Percentiles rank a stretch among this genome's conserved stretches.
Evolutionary conservation across 1,140 invertebrate genomes (phyloP).

Genomic region (Megalonaias nervosa): DNA sequence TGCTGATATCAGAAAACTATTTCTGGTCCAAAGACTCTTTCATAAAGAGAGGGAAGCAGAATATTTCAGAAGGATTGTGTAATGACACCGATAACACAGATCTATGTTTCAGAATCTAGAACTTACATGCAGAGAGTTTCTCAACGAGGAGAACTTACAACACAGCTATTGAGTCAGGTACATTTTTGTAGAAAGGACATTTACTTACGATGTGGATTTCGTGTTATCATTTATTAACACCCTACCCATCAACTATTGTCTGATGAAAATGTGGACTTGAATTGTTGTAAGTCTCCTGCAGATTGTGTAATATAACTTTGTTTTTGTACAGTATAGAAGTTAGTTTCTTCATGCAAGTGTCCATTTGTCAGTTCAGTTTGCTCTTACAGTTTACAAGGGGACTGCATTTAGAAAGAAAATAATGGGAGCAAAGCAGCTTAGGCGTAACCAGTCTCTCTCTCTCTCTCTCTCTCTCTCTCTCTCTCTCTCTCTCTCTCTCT

Average conservation of each 20-base stretch:
- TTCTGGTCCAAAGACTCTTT: constrained; percentile 9
- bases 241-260: background rate
- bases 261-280: background rate
- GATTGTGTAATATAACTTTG: background rate
- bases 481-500: too few species aligned
- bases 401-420: constrained; percentile 31
- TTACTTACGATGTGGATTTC: background rate
- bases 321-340: background rate
- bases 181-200: background rate
- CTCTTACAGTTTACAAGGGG: constrained; percentile 13
- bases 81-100: constrained; percentile 21
- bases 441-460: constrained; percentile 10
- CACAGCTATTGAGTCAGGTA: background rate
- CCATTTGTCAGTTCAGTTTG: constrained; percentile 14
- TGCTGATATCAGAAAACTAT: constrained; percentile 1
- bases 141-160: background rate
- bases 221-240: background rate
- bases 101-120: constrained; percentile 20
- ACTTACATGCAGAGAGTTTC: constrained; percentile 1
- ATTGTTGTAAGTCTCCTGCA: background rate
- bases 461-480: too few species aligned
- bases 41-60: constrained; percentile 19
- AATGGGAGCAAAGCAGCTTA: constrained; percentile 1
- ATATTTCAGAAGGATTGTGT: background rate
- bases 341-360: constrained; percentile 25